phyloP scores from a whole-genome alignment of 1,140 invertebrate species.

The Heliothis subflexa region DNA sequence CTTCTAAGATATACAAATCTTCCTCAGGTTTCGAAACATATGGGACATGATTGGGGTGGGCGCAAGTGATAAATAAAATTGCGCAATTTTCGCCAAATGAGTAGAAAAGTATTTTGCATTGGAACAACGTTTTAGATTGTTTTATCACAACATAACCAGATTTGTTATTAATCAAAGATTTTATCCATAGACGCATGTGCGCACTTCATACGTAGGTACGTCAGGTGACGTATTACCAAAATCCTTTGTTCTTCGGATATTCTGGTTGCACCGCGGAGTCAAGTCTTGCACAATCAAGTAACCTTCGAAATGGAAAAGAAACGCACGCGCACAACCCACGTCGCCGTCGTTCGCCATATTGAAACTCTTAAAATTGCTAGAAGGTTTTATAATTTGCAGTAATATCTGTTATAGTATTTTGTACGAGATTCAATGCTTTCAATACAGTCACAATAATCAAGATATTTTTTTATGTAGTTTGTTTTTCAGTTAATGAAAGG shows the following conservation, averaged over 20 bases:
- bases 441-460: not conserved
- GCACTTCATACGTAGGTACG: constrained; percentile 3
- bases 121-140: no score
- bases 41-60: no score
- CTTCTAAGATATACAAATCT: constrained; percentile 6
- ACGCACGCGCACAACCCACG: constrained; percentile 65
- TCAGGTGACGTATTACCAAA: constrained; percentile 41
- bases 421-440: not conserved
- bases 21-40: no score
- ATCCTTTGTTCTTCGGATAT: constrained; percentile 61
- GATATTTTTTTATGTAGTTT: not conserved
- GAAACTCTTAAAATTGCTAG: not conserved
- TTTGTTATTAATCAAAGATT: not conserved
- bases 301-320: constrained; percentile 78
- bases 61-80: no score
- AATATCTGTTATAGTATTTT: no score
- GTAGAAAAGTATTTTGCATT: no score
- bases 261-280: constrained; percentile 63
- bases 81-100: no score
- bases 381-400: not conserved
- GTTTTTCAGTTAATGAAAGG: not conserved
- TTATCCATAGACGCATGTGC: not conserved
- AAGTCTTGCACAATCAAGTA: constrained; percentile 62
- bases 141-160: not conserved
- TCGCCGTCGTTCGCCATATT: constrained; percentile 51